Evolutionary conservation across 2,888 invertebrate genomes (phyloP).

Genomic region (Diarsia brunnea): DNA sequence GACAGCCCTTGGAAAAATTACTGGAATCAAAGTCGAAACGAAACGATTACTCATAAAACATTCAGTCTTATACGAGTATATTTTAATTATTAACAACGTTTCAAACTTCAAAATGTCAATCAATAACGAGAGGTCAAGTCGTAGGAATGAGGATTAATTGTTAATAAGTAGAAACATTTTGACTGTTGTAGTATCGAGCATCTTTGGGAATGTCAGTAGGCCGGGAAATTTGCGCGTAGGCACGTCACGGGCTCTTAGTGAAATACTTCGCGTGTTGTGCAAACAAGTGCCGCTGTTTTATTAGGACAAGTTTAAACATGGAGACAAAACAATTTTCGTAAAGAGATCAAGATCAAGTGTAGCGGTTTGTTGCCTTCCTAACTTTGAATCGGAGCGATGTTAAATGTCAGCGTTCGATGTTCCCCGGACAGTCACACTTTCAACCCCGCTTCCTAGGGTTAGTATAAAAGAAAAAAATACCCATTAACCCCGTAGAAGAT

Average conservation of each 20-base stretch:
- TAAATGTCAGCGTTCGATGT: neutral
- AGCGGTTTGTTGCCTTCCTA: neutral
- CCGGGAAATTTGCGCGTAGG: slow-evolving; percentile 79
- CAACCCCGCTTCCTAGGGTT: neutral
- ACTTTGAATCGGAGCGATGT: neutral
- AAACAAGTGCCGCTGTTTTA: slow-evolving; percentile 75
- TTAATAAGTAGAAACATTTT: slow-evolving; percentile 77
- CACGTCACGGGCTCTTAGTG: slow-evolving; percentile 80
- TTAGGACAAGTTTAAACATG: slow-evolving; percentile 69
- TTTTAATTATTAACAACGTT: slow-evolving; percentile 63
- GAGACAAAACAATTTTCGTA: slow-evolving; percentile 49
- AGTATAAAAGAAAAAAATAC: neutral
- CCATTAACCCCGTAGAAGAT: neutral
- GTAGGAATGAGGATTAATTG: slow-evolving; percentile 73
- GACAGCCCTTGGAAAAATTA: neutral
- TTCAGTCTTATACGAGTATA: slow-evolving; percentile 25
- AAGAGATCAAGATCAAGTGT: slow-evolving; percentile 42
- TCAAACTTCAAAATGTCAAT: slow-evolving; percentile 69
- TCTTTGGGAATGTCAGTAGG: slow-evolving; percentile 74
- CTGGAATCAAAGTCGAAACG: slow-evolving; percentile 8
- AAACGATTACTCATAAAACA: slow-evolving; percentile 20
- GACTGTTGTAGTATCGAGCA: slow-evolving; percentile 64
- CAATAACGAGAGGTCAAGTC: slow-evolving; percentile 68
- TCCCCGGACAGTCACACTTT: neutral
- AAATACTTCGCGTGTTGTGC: slow-evolving; percentile 70